Conservation (phyloP, 2,113 vertebrate genomes). For the Tonatia bakeri region DNA sequence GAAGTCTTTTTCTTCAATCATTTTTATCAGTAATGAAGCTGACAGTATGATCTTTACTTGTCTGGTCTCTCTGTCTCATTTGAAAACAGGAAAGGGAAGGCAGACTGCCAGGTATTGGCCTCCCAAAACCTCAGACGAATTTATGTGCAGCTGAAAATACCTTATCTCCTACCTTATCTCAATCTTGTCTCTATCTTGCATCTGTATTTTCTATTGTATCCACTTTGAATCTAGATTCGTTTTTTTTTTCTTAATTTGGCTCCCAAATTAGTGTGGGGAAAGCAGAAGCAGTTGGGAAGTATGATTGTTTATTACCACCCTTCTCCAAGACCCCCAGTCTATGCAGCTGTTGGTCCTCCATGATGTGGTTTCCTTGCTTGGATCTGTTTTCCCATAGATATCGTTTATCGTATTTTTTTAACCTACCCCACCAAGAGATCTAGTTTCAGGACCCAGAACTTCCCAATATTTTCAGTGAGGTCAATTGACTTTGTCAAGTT, state of each 20-base stretch:
- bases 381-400: not conserved
- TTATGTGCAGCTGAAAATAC: not conserved
- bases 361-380: not conserved
- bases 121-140: not conserved
- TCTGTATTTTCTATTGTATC: not conserved
- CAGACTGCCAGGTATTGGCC: not conserved
- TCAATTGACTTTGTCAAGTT: not conserved
- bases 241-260: not conserved
- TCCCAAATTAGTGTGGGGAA: not conserved
- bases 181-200: not conserved
- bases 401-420: not conserved
- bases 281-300: too few relatives aligned
- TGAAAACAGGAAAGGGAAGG: not conserved
- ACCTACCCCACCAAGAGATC: not conserved
- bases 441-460: not conserved
- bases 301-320: not conserved
- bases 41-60: not conserved
- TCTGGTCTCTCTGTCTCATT: not conserved
- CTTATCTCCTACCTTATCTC: not conserved
- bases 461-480: not conserved
- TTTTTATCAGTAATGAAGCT: not conserved
- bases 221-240: not conserved
- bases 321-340: fast-evolving
- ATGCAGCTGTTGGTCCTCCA: not conserved
- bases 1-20: not conserved